Conservation (phyloP, 2,888 invertebrate genomes). For the Alentia gelatinosa region DNA sequence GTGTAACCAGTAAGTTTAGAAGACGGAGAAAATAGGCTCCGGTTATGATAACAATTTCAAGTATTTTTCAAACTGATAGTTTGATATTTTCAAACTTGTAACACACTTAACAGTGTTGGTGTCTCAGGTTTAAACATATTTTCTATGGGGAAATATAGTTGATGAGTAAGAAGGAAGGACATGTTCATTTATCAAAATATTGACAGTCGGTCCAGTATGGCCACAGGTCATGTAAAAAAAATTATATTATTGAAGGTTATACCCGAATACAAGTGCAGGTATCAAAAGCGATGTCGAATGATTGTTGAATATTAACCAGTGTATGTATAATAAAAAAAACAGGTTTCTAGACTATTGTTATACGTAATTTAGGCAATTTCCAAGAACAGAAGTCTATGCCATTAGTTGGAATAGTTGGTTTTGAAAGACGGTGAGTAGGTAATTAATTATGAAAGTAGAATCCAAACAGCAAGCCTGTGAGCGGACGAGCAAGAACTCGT, state of each 20-base stretch:
- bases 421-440: not conserved
- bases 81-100: not conserved
- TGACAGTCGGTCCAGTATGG: not conserved
- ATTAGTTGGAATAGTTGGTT: not conserved
- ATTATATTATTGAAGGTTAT: not conserved
- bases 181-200: not conserved
- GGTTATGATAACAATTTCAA: not conserved
- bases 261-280: not conserved
- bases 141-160: not conserved
- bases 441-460: not conserved
- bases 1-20: too few relatives aligned
- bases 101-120: not conserved
- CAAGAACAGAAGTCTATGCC: conserved; percentile 5
- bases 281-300: conserved; percentile 3
- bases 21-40: too few relatives aligned
- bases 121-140: conserved; percentile 46
- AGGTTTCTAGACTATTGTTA: conserved; percentile 20
- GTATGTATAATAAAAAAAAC: not conserved
- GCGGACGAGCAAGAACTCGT: not conserved
- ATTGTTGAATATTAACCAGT: not conserved
- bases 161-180: not conserved
- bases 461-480: conserved; percentile 5
- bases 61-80: not conserved
- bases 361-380: conserved; percentile 34
- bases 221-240: not conserved